A percentile compares a stretch with the other conserved stretches of the same genome.
Conservation (phyloP, 2,888 invertebrate genomes). For the Callyntrura sp. region DNA sequence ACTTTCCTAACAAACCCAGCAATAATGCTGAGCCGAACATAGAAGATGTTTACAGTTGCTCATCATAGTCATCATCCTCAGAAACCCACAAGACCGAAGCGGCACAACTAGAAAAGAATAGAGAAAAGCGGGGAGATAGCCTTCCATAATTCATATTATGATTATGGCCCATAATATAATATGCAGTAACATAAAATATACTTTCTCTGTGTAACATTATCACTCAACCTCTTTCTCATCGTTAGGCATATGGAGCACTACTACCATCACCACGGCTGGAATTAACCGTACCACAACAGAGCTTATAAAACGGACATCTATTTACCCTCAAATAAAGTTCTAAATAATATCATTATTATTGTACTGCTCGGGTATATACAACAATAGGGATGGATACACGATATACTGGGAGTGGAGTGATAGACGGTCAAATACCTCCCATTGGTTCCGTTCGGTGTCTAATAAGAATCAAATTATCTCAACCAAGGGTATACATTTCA, state of each 20-base stretch:
- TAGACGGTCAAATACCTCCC: not conserved
- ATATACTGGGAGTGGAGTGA: not conserved
- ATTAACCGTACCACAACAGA: not conserved
- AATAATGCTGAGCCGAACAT: not conserved
- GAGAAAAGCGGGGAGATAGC: not conserved
- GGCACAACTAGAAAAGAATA: not conserved
- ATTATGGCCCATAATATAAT: not conserved
- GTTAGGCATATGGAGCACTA: not conserved
- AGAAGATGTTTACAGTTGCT: constrained; percentile 45
- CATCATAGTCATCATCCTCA: constrained; percentile 50
- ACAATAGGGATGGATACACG: not conserved
- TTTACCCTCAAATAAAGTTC: not conserved
- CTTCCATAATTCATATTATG: constrained; percentile 19
- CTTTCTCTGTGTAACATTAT: constrained; percentile 10
- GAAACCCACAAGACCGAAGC: constrained; percentile 12
- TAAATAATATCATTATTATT: not conserved
- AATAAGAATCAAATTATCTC: constrained; percentile 65
- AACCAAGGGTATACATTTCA: not conserved
- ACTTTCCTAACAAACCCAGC: not conserved
- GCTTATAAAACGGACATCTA: not conserved
- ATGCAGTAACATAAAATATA: not conserved
- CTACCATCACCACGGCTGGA: not conserved
- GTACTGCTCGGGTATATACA: no score
- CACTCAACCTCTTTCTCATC: constrained; percentile 21
- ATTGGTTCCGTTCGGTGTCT: not conserved